Evolutionary conservation across 2,797 vertebrate genomes (phyloP), one percentile per base, ranked within the genome.

Genomic region (Sciurus vulgaris): DNA sequence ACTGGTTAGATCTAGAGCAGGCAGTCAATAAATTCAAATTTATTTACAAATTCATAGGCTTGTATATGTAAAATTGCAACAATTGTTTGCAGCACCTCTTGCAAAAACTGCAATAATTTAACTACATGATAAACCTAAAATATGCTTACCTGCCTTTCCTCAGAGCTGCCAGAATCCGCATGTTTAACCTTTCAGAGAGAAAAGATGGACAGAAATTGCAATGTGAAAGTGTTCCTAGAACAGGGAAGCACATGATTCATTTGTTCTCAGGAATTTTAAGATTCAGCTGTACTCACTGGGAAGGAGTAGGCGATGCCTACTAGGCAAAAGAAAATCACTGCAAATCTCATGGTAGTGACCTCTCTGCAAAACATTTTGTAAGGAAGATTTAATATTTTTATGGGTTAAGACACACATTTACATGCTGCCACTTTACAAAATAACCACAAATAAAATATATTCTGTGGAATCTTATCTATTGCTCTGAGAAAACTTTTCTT

Each of bases 201-300:
- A 96, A 96, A 95, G 54, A 93, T 22, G n/a, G 93, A 91, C 73
- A 96, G 9, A 44, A 61, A 88, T 97, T 88, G 30, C 8, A 89
- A 26, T 79, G 51, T 93, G 61, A 76, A 77, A 72, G 93, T 90
- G 2, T 93, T 13, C 0, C 33, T 74, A 33, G 81, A 8, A 86
- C 78, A 72, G 51, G 73, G 47, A 94, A 88, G 14, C 24, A 33
- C 18, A 18, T 10, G 76, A 54, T 56, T 73, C 11, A 89, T 63
- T 70, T 67, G 81, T 51, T 96, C 33, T 93, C 63, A 70, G 44
- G n/a, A 78, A 89, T 84, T 77, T 86, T 79, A 38, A 51, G 33
- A 38, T 61, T 72, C 77, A 65, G 30, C 33, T 93, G 33, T 98
- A 99, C 99, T 99, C 87, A 99, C 99, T 33, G 99, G 98, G 72